Percentiles rank a stretch among this genome's conserved stretches.
These are phyloP conservation scores for Setipinna tenuifilis DNA, from an alignment of 2,797 vertebrate genomes.

Conservation along the genomic window DNA sequence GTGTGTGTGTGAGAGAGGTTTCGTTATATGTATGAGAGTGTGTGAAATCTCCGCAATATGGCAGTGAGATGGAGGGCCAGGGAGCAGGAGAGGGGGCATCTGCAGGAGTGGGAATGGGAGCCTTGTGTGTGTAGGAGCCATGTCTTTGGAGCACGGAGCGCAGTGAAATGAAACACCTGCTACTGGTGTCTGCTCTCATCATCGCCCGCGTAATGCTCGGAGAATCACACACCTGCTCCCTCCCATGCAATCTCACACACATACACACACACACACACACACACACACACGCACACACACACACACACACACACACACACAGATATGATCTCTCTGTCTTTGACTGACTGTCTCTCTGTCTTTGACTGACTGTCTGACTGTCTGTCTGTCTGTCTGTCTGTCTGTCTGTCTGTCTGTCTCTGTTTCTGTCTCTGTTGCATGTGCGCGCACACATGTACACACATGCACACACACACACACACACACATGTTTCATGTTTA, in stretches of 20 bases:
- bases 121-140: not conserved
- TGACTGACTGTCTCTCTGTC: no score
- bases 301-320: not conserved
- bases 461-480: not conserved
- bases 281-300: not conserved
- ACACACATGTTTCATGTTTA: not conserved
- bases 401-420: no score
- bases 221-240: slow-evolving; percentile 55
- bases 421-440: not conserved
- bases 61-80: not conserved
- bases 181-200: slow-evolving; percentile 49
- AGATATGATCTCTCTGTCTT: not conserved
- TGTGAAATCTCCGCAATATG: not conserved
- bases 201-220: slow-evolving; percentile 47
- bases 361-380: no score
- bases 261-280: slow-evolving; percentile 3
- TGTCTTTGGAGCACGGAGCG: slow-evolving; percentile 28
- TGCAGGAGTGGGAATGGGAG: not conserved
- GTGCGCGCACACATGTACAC: not conserved
- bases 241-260: not conserved
- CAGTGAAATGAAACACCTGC: slow-evolving; percentile 48
- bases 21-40: not conserved
- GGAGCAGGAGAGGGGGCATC: not conserved
- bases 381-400: no score
- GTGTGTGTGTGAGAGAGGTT: not conserved